Conservation (phyloP, 1,140 invertebrate species). For the Euura saliciscinereae region DNA sequence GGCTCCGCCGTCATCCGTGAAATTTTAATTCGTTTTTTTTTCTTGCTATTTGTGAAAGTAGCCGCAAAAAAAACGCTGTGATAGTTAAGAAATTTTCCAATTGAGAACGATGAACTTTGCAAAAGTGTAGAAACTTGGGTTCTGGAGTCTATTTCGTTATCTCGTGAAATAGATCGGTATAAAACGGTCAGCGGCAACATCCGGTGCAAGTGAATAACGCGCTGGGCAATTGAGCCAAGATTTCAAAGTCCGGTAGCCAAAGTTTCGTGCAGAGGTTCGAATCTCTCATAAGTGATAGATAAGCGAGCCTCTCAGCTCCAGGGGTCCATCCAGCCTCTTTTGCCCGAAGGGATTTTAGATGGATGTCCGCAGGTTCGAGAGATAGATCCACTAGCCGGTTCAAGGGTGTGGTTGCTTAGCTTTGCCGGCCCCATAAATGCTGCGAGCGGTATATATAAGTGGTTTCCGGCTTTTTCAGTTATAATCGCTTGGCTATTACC, state of each 20-base stretch:
- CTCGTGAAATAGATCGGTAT: too few relatives aligned
- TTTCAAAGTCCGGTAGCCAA: conserved; percentile 1
- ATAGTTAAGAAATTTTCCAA: too few relatives aligned
- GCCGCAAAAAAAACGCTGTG: too few relatives aligned
- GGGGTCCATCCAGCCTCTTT: conserved; percentile 3
- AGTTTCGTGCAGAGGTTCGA: background rate
- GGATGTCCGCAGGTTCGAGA: background rate
- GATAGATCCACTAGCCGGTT: conserved; percentile 6
- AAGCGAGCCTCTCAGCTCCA: conserved; percentile 4
- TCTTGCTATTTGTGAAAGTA: background rate
- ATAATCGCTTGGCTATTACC: conserved; percentile 56
- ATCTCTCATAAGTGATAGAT: conserved; percentile 5
- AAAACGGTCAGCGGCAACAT: background rate
- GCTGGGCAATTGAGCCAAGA: background rate
- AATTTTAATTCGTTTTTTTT: background rate
- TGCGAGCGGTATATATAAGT: conserved; percentile 46
- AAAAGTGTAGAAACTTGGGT: too few relatives aligned
- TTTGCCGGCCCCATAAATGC: background rate
- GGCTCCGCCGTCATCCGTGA: background rate
- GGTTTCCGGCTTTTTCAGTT: conserved; percentile 60
- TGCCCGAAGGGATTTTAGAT: conserved; percentile 2
- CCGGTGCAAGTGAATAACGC: background rate
- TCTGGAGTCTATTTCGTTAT: too few relatives aligned
- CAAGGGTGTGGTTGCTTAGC: conserved; percentile 6
- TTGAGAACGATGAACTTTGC: too few relatives aligned